Conservation (phyloP, 2,888 invertebrate genomes). For the Octonoba sinensis region DNA sequence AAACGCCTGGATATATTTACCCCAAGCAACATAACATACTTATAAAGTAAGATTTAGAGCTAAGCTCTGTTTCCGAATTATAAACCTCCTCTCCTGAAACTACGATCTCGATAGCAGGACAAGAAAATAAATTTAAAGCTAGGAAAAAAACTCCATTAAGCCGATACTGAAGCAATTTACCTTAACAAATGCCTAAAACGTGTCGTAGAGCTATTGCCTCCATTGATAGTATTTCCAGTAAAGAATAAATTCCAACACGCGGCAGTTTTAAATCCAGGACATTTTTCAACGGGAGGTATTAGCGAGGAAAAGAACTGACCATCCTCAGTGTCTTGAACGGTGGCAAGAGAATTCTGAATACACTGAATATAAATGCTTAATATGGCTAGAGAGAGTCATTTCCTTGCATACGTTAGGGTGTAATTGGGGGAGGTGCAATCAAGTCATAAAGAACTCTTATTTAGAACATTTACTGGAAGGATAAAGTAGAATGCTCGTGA, state of each 20-base stretch:
- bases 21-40: too few species aligned
- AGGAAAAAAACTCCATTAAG: background rate
- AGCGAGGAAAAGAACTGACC: constrained; percentile 10
- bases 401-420: constrained; percentile 16
- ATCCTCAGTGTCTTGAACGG: background rate
- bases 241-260: constrained; percentile 18
- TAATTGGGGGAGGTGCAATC: constrained; percentile 21
- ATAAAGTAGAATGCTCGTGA: background rate
- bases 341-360: constrained; percentile 5
- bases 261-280: constrained; percentile 13
- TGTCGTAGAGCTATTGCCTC: background rate
- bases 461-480: constrained; percentile 1
- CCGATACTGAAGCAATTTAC: constrained; percentile 25
- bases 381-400: constrained; percentile 7
- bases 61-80: too few species aligned
- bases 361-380: constrained; percentile 4
- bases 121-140: background rate
- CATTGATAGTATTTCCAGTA: background rate
- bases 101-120: background rate
- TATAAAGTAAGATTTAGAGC: too few species aligned
- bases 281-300: constrained; percentile 32
- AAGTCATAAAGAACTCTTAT: constrained; percentile 33
- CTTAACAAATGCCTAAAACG: constrained; percentile 16
- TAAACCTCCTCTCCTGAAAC: too few species aligned
- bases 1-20: too few species aligned